These are phyloP conservation scores for Eumacrocentrus americanus DNA, from an alignment of 2,888 invertebrate species.

Conservation along the genomic window DNA sequence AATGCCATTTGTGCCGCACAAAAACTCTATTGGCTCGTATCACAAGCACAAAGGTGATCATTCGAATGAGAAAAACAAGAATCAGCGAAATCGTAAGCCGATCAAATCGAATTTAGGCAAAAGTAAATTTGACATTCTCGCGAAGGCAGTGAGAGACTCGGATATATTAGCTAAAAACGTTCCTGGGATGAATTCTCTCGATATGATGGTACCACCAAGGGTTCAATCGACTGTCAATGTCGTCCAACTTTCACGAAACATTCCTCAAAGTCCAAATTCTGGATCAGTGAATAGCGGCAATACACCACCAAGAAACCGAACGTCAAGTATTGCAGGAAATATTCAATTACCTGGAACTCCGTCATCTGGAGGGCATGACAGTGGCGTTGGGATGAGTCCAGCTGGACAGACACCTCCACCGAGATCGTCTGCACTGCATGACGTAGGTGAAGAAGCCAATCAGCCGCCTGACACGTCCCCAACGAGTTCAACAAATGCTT, in stretches of 20 bases:
- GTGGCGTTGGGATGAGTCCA: conserved; percentile 59
- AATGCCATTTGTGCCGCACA: conserved; percentile 51
- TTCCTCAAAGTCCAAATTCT: conserved; percentile 56
- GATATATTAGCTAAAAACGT: conserved; percentile 63
- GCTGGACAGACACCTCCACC: conserved; percentile 58
- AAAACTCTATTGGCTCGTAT: conserved; percentile 46
- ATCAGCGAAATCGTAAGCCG: conserved; percentile 34
- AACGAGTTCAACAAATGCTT: conserved; percentile 46
- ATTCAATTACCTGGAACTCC: conserved; percentile 57
- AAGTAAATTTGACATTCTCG: conserved; percentile 51
- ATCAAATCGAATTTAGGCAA: conserved; percentile 44
- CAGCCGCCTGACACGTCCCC: conserved; percentile 54
- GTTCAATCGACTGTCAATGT: conserved; percentile 65
- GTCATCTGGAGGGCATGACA: conserved; percentile 58
- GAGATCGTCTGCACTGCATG: conserved; percentile 53
- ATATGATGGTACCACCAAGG: conserved; percentile 66
- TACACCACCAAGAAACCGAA: conserved; percentile 55
- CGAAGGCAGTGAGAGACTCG: conserved; percentile 52
- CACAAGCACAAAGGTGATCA: conserved; percentile 46
- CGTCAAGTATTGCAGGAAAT: conserved; percentile 49
- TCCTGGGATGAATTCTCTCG: conserved; percentile 67
- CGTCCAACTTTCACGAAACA: conserved; percentile 65
- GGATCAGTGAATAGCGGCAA: conserved; percentile 53
- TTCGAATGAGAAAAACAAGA: conserved; percentile 22
- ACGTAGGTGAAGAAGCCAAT: conserved; percentile 56